These are phyloP conservation scores for Allobates femoralis DNA, from an alignment of 2,797 vertebrate genomes.

Conservation along the genomic window DNA sequence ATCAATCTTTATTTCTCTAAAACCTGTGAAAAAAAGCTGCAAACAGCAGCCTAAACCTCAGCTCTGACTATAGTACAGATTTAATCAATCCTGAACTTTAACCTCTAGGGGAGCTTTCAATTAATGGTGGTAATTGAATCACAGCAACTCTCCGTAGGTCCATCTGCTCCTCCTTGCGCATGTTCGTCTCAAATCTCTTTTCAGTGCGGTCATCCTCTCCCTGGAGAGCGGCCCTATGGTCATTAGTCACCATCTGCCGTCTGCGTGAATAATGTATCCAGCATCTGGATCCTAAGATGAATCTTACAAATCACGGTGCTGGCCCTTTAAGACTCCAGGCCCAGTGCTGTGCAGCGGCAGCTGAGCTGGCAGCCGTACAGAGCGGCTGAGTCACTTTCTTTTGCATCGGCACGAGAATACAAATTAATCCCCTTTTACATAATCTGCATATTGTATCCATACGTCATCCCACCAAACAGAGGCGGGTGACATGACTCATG, in stretches of 20 bases:
- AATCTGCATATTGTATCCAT: conserved; percentile 26
- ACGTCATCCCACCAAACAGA: neutral
- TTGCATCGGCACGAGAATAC: conserved; percentile 38
- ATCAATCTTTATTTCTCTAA: too few species aligned
- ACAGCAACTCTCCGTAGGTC: neutral
- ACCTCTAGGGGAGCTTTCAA: too few species aligned
- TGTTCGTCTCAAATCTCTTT: neutral
- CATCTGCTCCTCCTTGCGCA: neutral
- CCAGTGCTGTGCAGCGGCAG: neutral
- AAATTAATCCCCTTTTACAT: conserved; percentile 19
- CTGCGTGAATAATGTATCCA: conserved; percentile 20
- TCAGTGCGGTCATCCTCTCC: neutral
- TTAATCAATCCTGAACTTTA: too few species aligned
- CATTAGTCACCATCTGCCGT: conserved; percentile 23
- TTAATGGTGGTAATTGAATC: too few species aligned
- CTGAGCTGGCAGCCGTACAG: neutral
- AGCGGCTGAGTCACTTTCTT: conserved; percentile 14
- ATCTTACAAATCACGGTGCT: neutral
- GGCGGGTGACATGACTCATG: conserved; percentile 19
- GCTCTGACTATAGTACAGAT: too few species aligned
- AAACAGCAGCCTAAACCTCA: too few species aligned
- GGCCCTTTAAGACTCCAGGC: neutral
- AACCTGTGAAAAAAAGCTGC: too few species aligned
- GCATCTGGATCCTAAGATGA: neutral
- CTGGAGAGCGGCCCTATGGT: neutral